Percentiles rank a stretch among this genome's conserved stretches.
Conservation (phyloP, 2,888 invertebrate species). For the Digitonthophagus gazella region DNA sequence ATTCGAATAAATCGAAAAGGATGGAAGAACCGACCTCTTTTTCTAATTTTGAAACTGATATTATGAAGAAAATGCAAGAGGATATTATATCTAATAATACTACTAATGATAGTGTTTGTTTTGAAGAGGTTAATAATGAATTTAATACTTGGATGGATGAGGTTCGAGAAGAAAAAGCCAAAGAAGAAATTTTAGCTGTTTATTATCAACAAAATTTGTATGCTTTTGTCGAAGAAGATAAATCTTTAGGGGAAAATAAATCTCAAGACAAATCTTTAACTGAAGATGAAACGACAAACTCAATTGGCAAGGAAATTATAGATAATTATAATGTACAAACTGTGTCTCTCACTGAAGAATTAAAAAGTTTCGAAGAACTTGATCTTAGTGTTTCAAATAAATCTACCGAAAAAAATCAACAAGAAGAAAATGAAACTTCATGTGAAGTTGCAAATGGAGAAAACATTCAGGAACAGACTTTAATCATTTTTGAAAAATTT, state of each 20-base stretch:
- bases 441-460: too few species aligned
- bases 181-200: slow-evolving; percentile 5
- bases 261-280: not conserved
- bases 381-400: too few species aligned
- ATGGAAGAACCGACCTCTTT: not conserved
- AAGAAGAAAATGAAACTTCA: too few species aligned
- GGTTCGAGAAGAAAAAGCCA: not conserved
- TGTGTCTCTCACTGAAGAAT: too few species aligned
- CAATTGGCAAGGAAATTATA: too few species aligned
- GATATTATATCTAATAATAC: slow-evolving; percentile 29
- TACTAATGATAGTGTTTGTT: not conserved
- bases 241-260: slow-evolving; percentile 27
- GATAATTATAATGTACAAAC: too few species aligned
- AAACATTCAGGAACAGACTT: too few species aligned
- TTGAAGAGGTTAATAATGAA: slow-evolving; percentile 19
- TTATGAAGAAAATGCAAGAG: slow-evolving; percentile 32
- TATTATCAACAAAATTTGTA: slow-evolving; percentile 33
- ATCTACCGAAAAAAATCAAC: too few species aligned
- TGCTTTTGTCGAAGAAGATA: slow-evolving; percentile 31
- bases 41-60: slow-evolving; percentile 32
- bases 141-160: not conserved
- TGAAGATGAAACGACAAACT: not conserved
- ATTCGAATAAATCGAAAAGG: slow-evolving; percentile 10
- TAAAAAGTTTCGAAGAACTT: too few species aligned
- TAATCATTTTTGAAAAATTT: too few species aligned